phyloP scores from a whole-genome alignment of 2,888 invertebrate species.

The Ceriagrion tenellum region DNA sequence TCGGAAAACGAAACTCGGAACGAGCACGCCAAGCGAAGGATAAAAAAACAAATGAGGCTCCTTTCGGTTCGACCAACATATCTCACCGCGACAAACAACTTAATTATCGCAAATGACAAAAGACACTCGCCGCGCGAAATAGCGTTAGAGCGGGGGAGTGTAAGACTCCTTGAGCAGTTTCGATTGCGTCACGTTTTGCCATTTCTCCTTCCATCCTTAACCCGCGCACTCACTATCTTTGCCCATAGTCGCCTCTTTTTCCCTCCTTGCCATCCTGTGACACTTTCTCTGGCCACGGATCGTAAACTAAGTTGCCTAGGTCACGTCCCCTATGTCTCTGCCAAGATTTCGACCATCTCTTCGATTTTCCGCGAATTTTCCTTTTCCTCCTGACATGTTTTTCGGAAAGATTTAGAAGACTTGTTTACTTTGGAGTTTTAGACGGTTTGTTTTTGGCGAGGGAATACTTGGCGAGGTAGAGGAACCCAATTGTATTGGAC shows the following conservation, averaged over 20 bases:
- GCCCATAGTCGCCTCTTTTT: neutral
- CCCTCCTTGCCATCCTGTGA: neutral
- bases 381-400: constrained; percentile 10
- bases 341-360: neutral
- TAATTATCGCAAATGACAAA: constrained; percentile 51
- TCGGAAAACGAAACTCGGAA: neutral
- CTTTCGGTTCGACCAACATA: neutral
- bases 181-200: constrained; percentile 26
- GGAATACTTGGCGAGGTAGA: constrained; percentile 13
- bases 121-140: neutral
- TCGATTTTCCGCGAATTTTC: constrained; percentile 24
- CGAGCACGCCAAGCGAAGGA: neutral
- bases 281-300: constrained; percentile 27
- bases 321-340: constrained; percentile 26
- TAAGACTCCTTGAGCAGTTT: neutral
- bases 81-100: constrained; percentile 57
- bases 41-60: neutral
- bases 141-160: neutral
- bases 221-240: neutral
- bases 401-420: constrained; percentile 9
- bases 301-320: constrained; percentile 58
- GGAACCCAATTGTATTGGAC: neutral
- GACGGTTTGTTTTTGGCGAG: neutral
- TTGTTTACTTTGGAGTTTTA: neutral
- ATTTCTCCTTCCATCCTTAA: neutral